These are phyloP conservation scores for Nycteola revayana DNA, from an alignment of 2,888 invertebrate species.

Conservation along the genomic window DNA sequence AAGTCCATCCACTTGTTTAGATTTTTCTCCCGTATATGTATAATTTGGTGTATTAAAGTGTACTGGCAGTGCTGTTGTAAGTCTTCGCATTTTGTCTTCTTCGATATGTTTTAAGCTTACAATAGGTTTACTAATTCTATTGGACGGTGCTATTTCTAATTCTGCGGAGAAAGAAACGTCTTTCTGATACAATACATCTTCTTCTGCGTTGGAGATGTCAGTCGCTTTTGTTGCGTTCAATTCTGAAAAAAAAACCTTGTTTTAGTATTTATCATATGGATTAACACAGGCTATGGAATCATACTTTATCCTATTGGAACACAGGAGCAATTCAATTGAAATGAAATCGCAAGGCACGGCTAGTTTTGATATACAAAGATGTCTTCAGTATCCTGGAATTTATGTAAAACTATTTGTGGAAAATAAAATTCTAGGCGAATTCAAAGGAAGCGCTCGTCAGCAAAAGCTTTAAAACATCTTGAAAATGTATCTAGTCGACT, in stretches of 20 bases:
- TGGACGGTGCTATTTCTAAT: conserved; percentile 82
- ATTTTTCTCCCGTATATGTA: conserved; percentile 63
- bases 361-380: no score
- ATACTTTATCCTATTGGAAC: no score
- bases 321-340: no score
- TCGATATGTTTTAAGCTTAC: conserved; percentile 62
- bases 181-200: conserved; percentile 89
- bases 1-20: conserved; percentile 66
- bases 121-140: conserved; percentile 65
- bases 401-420: no score
- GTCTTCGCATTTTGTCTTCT: conserved; percentile 39
- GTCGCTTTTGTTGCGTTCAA: conserved; percentile 87
- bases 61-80: conserved; percentile 44
- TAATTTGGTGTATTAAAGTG: conserved; percentile 48
- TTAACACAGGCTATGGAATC: no score
- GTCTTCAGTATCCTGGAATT: no score
- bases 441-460: no score
- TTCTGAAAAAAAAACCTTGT: conserved; percentile 76
- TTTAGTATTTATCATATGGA: conserved; percentile 3
- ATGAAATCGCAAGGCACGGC: no score
- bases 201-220: conserved; percentile 80
- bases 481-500: no score
- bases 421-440: no score
- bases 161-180: conserved; percentile 90
- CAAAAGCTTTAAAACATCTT: no score